Conservation (phyloP, 1,140 invertebrate species). For the Neotoxoptera formosana region DNA sequence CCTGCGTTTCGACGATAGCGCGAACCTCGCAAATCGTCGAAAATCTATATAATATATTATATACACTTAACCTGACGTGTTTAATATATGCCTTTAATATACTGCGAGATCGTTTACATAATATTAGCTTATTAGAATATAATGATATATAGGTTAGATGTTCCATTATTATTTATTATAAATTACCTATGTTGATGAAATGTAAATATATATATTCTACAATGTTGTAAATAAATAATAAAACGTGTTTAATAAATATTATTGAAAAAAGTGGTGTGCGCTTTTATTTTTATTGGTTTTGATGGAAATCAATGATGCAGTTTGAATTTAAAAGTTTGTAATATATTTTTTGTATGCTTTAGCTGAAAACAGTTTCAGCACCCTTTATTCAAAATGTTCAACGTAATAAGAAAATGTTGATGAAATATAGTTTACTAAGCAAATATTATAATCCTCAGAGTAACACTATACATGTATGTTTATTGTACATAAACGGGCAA, state of each 20-base stretch:
- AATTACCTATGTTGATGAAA: constrained; percentile 33
- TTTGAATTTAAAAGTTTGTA: neutral
- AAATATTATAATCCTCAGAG: neutral
- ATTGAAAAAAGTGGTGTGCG: neutral
- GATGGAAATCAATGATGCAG: neutral
- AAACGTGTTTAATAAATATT: neutral
- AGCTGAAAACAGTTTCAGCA: neutral
- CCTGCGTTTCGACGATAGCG: neutral
- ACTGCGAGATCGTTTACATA: neutral
- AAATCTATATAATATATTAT: neutral
- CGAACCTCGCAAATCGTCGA: neutral
- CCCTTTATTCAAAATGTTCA: neutral
- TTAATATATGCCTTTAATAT: neutral
- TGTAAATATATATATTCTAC: constrained; percentile 42
- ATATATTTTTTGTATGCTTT: neutral
- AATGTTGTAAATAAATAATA: constrained; percentile 43
- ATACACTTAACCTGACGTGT: neutral
- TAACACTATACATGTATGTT: neutral
- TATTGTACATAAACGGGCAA: neutral
- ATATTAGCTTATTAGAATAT: constrained; percentile 34
- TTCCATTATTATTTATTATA: constrained; percentile 18
- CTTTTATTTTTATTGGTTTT: neutral
- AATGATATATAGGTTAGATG: constrained; percentile 35
- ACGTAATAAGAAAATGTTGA: no score
- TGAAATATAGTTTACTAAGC: neutral